phyloP scores from a whole-genome alignment of 2,888 invertebrate species.

The Drosophila borealis region DNA sequence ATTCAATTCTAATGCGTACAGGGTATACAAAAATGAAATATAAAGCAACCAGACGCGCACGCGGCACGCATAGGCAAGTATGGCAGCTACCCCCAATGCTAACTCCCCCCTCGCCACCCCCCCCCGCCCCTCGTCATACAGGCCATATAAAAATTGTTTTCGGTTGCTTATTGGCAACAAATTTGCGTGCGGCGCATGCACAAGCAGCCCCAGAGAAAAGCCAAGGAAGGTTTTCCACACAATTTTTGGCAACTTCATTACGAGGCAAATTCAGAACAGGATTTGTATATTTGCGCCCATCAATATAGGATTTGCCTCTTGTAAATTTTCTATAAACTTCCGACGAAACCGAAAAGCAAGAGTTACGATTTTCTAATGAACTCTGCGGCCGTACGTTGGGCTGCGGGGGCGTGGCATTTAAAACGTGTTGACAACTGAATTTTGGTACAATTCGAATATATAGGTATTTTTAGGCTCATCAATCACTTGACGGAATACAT shows the following conservation, averaged over 20 bases:
- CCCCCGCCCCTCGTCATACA: not conserved
- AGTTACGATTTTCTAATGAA: slow-evolving; percentile 44
- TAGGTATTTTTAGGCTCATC: slow-evolving; percentile 38
- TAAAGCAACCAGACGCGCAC: slow-evolving; percentile 51
- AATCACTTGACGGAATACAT: slow-evolving; percentile 55
- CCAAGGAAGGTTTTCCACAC: slow-evolving; percentile 18
- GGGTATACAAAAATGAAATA: slow-evolving; percentile 35
- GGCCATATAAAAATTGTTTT: slow-evolving; percentile 74
- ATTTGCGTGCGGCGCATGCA: slow-evolving; percentile 73
- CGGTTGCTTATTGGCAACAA: slow-evolving; percentile 78
- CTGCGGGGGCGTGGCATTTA: slow-evolving; percentile 14
- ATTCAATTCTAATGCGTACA: not conserved
- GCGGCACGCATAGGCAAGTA: slow-evolving; percentile 70
- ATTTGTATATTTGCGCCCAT: slow-evolving; percentile 23
- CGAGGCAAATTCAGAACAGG: slow-evolving; percentile 40
- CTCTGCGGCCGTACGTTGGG: not conserved
- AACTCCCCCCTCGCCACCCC: not conserved
- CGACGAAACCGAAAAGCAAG: not conserved
- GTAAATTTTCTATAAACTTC: slow-evolving; percentile 2
- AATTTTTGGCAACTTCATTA: slow-evolving; percentile 63
- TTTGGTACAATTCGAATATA: slow-evolving; percentile 21
- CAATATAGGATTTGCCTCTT: not conserved
- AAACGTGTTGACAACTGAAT: slow-evolving; percentile 68
- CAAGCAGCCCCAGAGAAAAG: slow-evolving; percentile 24
- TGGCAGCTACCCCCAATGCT: slow-evolving; percentile 17